These are phyloP conservation scores for Osmoderma eremita DNA, from an alignment of 2,888 invertebrate genomes.

Conservation along the genomic window DNA sequence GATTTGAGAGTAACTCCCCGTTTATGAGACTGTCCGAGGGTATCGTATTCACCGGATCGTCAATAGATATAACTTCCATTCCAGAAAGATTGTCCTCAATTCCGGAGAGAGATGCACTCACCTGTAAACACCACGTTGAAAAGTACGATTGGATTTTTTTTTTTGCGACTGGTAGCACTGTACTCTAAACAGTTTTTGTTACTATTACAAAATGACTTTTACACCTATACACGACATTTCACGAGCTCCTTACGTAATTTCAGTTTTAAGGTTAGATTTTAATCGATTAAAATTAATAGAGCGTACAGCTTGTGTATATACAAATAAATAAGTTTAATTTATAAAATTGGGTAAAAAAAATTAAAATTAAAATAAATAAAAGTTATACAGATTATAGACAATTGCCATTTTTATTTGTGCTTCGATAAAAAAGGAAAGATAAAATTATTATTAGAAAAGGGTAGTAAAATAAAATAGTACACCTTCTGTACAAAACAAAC, in stretches of 20 bases:
- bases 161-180: neutral
- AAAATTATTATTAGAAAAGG: constrained; percentile 18
- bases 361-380: no score
- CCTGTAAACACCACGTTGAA: constrained; percentile 51
- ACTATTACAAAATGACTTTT: no score
- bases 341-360: constrained; percentile 35
- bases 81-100: constrained; percentile 57
- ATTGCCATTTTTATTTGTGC: constrained; percentile 40
- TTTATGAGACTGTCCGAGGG: constrained; percentile 61
- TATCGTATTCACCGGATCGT: constrained; percentile 60
- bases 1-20: constrained; percentile 56
- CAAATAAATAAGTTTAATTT: constrained; percentile 32
- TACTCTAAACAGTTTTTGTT: no score
- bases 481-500: constrained; percentile 40
- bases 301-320: constrained; percentile 42
- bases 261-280: no score
- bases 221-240: no score
- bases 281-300: constrained; percentile 28
- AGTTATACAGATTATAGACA: constrained; percentile 34
- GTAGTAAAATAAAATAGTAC: constrained; percentile 44
- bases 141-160: constrained; percentile 6
- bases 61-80: constrained; percentile 61
- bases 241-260: no score
- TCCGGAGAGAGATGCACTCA: constrained; percentile 48
- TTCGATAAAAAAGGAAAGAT: constrained; percentile 10